These are phyloP conservation scores for Cerastis leucographa DNA, from an alignment of 2,888 invertebrate species.

Conservation along the genomic window DNA sequence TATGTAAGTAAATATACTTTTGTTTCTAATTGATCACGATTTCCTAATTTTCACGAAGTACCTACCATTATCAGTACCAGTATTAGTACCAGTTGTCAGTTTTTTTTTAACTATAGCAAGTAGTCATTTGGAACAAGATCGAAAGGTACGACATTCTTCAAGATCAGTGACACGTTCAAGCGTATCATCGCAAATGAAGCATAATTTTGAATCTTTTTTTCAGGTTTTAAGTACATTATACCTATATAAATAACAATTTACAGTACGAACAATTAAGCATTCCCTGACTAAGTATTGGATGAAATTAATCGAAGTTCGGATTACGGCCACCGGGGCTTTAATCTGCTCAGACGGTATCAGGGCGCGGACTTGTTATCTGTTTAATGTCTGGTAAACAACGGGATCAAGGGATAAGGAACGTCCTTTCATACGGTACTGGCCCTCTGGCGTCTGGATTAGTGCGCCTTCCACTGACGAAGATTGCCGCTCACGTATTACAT, in stretches of 20 bases:
- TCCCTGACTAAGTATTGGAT: conserved; percentile 88
- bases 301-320: conserved; percentile 90
- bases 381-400: conserved; percentile 91
- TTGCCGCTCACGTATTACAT: conserved; percentile 82
- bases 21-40: neutral
- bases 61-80: too few species aligned
- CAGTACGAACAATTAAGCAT: conserved; percentile 80
- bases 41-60: neutral
- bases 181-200: conserved; percentile 38
- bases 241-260: conserved; percentile 77
- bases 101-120: neutral
- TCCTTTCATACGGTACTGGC: conserved; percentile 88
- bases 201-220: conserved; percentile 55
- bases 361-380: conserved; percentile 91
- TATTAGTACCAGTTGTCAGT: neutral
- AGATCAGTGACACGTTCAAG: conserved; percentile 41
- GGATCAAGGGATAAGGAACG: conserved; percentile 91
- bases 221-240: conserved; percentile 57
- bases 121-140: neutral
- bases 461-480: conserved; percentile 82
- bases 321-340: conserved; percentile 88
- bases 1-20: neutral
- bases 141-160: conserved; percentile 37
- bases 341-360: conserved; percentile 89
- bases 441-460: conserved; percentile 88